Evolutionary conservation across 1,140 invertebrate species (phyloP).

Genomic region (Charaxes varanes): DNA sequence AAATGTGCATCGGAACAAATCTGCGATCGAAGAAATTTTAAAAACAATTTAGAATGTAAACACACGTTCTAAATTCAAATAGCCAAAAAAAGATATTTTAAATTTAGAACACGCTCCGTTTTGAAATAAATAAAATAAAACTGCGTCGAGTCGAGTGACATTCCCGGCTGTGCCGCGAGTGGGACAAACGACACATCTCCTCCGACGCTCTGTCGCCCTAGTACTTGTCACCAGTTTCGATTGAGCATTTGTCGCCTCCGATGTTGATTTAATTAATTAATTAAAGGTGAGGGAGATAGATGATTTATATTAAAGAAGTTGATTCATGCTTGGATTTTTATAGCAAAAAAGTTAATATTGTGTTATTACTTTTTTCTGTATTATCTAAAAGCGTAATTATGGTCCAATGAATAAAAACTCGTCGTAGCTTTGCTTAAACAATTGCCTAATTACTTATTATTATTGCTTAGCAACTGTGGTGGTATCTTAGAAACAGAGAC

Average conservation of each 20-base stretch:
- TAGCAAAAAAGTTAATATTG: too few species aligned
- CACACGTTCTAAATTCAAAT: background rate
- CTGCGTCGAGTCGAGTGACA: slow-evolving; percentile 20
- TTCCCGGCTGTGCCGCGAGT: slow-evolving; percentile 25
- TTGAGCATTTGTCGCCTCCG: slow-evolving; percentile 55
- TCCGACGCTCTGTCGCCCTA: slow-evolving; percentile 42
- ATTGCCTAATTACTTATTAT: too few species aligned
- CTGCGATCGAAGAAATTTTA: background rate
- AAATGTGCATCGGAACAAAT: background rate
- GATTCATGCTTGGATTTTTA: too few species aligned
- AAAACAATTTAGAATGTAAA: background rate
- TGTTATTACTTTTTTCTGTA: too few species aligned
- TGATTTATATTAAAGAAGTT: too few species aligned
- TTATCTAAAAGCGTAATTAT: too few species aligned
- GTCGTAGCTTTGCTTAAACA: too few species aligned
- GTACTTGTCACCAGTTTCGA: slow-evolving; percentile 66
- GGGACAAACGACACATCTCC: slow-evolving; percentile 27
- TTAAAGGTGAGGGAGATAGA: slow-evolving; percentile 2
- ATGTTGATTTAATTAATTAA: slow-evolving; percentile 41
- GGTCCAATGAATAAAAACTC: too few species aligned
- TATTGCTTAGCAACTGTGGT: too few species aligned
- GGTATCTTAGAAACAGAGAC: too few species aligned
- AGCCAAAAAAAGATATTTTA: slow-evolving; percentile 10
- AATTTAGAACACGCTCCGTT: slow-evolving; percentile 14
- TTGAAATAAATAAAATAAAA: slow-evolving; percentile 12